Evolutionary conservation across 2,113 vertebrate genomes (phyloP).

Genomic region (Psettodes erumei): DNA sequence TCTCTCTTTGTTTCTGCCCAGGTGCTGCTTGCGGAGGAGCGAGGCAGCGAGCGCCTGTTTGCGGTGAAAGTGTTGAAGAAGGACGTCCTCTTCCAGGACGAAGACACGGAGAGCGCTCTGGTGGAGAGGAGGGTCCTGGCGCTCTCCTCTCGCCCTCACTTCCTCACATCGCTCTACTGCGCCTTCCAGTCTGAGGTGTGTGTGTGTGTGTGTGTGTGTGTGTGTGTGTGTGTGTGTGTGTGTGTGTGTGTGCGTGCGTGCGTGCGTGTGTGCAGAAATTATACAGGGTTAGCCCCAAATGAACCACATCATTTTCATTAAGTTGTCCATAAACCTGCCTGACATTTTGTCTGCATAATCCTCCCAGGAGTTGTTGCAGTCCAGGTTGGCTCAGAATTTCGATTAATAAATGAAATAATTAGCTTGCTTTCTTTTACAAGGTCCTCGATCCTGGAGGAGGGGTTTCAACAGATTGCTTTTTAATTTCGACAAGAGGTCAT

Average conservation of each 20-base stretch:
- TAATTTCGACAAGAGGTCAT: constrained; percentile 66
- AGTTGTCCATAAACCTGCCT: constrained; percentile 49
- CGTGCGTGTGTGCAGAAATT: background rate
- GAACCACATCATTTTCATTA: constrained; percentile 44
- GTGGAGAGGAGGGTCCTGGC: constrained; percentile 92
- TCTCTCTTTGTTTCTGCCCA: constrained; percentile 37
- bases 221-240: constrained; percentile 57
- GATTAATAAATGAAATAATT: constrained; percentile 71
- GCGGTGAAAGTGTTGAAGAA: constrained; percentile 94
- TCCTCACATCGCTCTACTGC: constrained; percentile 90
- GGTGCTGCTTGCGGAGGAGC: constrained; percentile 92
- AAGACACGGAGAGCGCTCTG: constrained; percentile 93
- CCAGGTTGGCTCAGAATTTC: constrained; percentile 54
- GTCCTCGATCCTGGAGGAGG: constrained; percentile 61
- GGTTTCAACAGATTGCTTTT: constrained; percentile 71
- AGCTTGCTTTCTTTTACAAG: constrained; percentile 68
- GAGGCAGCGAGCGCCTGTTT: constrained; percentile 87
- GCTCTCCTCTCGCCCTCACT: constrained; percentile 87
- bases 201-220: constrained; percentile 2
- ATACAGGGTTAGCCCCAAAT: constrained; percentile 12
- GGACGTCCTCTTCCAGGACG: constrained; percentile 93
- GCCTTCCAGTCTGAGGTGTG: constrained; percentile 92
- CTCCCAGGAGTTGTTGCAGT: constrained; percentile 52
- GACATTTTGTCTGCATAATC: constrained; percentile 42
- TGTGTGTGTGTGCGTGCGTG: background rate